Percentiles rank a stretch among this genome's conserved stretches.
Evolutionary conservation across 2,888 invertebrate species (phyloP).

Genomic region (Horisme vitalbata): DNA sequence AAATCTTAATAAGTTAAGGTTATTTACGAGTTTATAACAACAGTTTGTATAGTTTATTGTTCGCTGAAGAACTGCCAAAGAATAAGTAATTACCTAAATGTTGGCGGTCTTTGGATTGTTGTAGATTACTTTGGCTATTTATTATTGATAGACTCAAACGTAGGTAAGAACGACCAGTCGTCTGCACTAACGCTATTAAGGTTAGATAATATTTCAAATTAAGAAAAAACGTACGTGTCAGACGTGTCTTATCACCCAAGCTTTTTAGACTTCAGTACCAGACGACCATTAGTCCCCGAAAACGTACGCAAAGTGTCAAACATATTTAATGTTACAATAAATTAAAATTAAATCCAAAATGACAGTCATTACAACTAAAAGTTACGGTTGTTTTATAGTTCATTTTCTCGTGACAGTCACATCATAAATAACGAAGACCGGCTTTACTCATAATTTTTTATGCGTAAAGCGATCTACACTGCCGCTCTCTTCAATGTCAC

Average conservation of each 20-base stretch:
- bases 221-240: too few species aligned
- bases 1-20: conserved; percentile 38
- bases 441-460: conserved; percentile 28
- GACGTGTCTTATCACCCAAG: too few species aligned
- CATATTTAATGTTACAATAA: background rate
- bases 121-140: too few species aligned
- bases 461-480: conserved; percentile 26
- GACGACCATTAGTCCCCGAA: too few species aligned
- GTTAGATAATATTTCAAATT: too few species aligned
- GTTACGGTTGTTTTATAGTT: background rate
- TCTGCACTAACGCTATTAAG: too few species aligned
- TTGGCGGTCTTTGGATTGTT: conserved; percentile 1
- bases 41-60: conserved; percentile 11
- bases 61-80: conserved; percentile 18
- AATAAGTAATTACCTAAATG: conserved; percentile 5
- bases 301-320: background rate
- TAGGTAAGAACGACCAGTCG: too few species aligned
- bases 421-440: conserved; percentile 22
- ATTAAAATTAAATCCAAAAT: background rate
- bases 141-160: too few species aligned
- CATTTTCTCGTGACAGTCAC: conserved; percentile 6
- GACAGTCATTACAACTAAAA: background rate
- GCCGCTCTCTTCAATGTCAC: conserved; percentile 52
- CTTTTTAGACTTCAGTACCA: too few species aligned
- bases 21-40: conserved; percentile 43